Percentiles rank a stretch among this genome's conserved stretches.
Evolutionary conservation across 2,888 invertebrate genomes (phyloP).

Genomic region (Cybosia mesomella): DNA sequence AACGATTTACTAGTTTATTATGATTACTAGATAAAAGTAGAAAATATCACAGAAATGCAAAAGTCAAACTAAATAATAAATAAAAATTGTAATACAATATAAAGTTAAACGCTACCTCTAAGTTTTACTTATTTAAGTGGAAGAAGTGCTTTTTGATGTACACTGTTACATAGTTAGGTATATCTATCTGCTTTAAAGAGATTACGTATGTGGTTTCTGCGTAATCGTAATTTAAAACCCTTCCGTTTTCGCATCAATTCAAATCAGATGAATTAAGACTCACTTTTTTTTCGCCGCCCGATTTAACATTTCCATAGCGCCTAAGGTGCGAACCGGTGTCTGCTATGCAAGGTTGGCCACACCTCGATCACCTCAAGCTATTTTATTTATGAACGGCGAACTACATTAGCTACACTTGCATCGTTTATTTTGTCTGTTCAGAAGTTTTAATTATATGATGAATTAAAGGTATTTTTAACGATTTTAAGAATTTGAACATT

Average conservation of each 20-base stretch:
- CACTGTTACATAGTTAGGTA: not conserved
- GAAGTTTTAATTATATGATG: not conserved
- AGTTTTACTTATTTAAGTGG: not conserved
- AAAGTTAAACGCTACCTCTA: not conserved
- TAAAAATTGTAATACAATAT: no score
- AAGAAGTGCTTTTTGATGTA: not conserved
- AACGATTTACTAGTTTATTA: no score
- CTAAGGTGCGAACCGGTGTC: conserved; percentile 35
- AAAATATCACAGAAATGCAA: no score
- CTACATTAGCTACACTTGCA: conserved; percentile 44
- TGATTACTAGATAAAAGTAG: no score
- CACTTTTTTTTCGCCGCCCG: conserved; percentile 21
- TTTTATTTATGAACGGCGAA: conserved; percentile 50
- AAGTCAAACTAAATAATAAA: no score
- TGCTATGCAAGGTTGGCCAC: conserved; percentile 69
- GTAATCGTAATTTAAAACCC: not conserved
- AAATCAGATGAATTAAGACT: conserved; percentile 4
- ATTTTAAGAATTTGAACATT: not conserved
- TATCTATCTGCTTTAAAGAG: not conserved
- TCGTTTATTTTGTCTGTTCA: not conserved
- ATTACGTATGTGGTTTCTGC: not conserved
- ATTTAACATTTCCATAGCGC: conserved; percentile 42
- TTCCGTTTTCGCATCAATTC: conserved; percentile 3
- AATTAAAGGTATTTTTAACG: not conserved
- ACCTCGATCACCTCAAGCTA: conserved; percentile 64